Conservation (phyloP, 2,113 vertebrate species). For the Chionis minor region DNA sequence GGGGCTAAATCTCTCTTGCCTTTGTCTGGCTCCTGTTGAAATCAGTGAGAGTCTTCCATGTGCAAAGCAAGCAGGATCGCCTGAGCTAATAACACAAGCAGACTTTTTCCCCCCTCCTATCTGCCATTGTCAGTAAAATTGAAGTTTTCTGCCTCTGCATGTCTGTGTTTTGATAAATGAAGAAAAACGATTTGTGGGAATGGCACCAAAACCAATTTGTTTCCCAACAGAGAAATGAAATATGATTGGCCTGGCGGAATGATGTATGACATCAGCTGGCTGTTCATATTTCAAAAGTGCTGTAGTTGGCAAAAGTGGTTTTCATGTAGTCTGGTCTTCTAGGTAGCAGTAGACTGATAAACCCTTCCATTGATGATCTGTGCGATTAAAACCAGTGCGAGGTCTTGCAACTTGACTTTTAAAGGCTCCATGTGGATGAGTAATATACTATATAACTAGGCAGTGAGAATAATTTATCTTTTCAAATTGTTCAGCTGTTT, state of each 20-base stretch:
- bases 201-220: background rate
- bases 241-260: background rate
- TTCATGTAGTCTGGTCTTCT: background rate
- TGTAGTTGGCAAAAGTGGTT: background rate
- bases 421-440: background rate
- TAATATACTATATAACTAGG: background rate
- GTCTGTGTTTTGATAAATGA: background rate
- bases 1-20: background rate
- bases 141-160: background rate
- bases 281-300: background rate
- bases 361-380: background rate
- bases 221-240: background rate
- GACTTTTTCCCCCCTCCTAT: background rate
- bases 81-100: background rate
- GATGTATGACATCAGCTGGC: background rate
- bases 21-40: background rate
- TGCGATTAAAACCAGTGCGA: background rate
- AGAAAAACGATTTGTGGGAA: background rate
- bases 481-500: background rate
- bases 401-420: background rate
- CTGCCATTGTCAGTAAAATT: background rate
- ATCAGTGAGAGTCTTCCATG: background rate
- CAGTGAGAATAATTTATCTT: background rate
- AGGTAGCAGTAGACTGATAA: background rate
- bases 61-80: background rate